A percentile compares a stretch with the other conserved stretches of the same genome.
Conservation (phyloP, 2,797 vertebrate genomes). For the Anas bahamensis region DNA sequence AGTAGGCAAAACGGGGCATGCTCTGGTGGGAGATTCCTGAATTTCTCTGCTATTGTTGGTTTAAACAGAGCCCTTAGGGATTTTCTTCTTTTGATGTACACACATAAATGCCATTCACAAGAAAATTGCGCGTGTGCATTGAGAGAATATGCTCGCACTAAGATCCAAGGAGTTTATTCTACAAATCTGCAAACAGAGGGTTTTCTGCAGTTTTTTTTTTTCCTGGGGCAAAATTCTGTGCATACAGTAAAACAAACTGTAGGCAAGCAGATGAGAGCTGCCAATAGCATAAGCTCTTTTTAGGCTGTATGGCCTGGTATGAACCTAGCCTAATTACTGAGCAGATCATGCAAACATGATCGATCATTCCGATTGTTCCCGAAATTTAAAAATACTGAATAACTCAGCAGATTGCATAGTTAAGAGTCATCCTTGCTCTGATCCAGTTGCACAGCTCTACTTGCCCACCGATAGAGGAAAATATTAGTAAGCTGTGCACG, state of each 20-base stretch:
- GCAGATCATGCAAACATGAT: background rate
- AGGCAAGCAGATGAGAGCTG: conserved; percentile 27
- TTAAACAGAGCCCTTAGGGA: conserved; percentile 38
- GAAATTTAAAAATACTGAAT: background rate
- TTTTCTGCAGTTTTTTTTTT: conserved; percentile 11
- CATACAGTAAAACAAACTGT: background rate
- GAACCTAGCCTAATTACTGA: background rate
- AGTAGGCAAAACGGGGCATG: conserved; percentile 24
- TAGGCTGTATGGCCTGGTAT: background rate
- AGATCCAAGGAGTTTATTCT: conserved; percentile 9
- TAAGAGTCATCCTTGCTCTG: background rate
- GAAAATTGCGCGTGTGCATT: background rate
- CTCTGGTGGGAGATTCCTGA: conserved; percentile 18
- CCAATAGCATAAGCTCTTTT: background rate
- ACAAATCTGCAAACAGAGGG: background rate
- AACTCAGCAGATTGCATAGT: background rate
- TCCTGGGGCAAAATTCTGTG: conserved; percentile 4
- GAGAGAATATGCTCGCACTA: background rate
- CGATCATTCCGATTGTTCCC: background rate
- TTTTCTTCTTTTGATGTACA: conserved; percentile 53
- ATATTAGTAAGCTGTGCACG: background rate
- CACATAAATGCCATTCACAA: background rate
- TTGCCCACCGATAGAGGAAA: background rate
- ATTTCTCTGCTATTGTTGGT: conserved; percentile 38
- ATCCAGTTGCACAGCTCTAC: background rate